Evolutionary conservation across 2,113 vertebrate species (phyloP).

Genomic region (Megaceryle torquata): DNA sequence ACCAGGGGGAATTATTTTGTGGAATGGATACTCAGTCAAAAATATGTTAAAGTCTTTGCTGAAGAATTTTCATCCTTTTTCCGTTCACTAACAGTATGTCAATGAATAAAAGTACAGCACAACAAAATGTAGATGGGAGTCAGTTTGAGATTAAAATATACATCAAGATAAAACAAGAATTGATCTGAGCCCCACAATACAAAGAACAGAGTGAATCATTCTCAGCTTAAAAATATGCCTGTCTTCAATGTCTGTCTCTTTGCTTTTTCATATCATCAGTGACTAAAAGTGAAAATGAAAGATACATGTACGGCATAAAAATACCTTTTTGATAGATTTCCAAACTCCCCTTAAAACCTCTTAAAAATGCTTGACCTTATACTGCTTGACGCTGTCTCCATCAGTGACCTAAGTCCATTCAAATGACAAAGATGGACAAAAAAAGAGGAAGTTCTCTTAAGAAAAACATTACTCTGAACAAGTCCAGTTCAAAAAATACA

Average conservation of each 20-base stretch:
- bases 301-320: background rate
- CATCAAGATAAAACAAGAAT: background rate
- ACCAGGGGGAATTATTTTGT: background rate
- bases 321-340: background rate
- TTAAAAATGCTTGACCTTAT: background rate
- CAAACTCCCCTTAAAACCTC: background rate
- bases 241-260: background rate
- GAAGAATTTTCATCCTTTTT: background rate
- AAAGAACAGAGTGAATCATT: background rate
- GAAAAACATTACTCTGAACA: background rate
- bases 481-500: background rate
- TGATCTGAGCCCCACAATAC: background rate
- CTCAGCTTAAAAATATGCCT: background rate
- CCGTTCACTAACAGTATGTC: background rate
- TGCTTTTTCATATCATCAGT: background rate
- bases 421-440: rapidly evolving
- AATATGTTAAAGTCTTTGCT: background rate
- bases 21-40: background rate
- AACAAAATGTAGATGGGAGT: background rate
- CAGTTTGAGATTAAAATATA: background rate
- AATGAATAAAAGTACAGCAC: background rate
- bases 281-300: background rate
- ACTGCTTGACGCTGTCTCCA: background rate
- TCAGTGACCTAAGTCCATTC: background rate
- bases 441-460: background rate